Evolutionary conservation across 1,140 invertebrate species (phyloP).

Genomic region (Drosophila simulans): DNA sequence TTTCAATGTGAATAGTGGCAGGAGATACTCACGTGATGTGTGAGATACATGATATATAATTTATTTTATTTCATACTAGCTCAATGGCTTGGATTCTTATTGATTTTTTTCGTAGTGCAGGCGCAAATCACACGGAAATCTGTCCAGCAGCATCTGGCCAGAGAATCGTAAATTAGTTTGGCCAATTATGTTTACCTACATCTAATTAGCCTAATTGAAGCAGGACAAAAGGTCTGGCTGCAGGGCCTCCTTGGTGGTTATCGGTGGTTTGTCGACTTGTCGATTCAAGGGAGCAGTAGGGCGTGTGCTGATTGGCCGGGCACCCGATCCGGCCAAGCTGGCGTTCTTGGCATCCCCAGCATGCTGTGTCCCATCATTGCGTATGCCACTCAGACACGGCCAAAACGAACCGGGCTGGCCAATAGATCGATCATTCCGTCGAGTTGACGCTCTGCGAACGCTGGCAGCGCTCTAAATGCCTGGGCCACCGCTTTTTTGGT

Average conservation of each 20-base stretch:
- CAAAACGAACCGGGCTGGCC: conserved; percentile 17
- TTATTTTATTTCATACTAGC: no score
- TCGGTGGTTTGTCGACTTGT: not conserved
- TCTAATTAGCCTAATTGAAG: conserved; percentile 81
- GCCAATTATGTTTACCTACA: conserved; percentile 74
- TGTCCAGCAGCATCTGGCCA: conserved; percentile 16
- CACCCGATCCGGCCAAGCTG: not conserved
- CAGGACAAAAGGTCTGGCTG: conserved; percentile 57
- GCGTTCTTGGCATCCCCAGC: not conserved
- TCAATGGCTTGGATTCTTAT: not conserved
- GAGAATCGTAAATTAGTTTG: conserved; percentile 63
- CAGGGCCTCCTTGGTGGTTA: conserved; percentile 21
- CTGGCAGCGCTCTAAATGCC: conserved; percentile 25
- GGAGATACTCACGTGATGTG: no score
- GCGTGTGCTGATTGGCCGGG: conserved; percentile 30
- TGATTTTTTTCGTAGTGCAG: conserved; percentile 1
- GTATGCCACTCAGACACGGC: conserved; percentile 35
- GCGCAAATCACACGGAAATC: conserved; percentile 18
- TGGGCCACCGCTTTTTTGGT: conserved; percentile 29
- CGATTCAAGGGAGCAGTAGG: conserved; percentile 8
- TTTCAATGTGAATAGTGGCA: no score
- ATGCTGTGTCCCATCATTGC: conserved; percentile 26
- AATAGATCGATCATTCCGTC: conserved; percentile 40
- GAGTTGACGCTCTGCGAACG: not conserved
- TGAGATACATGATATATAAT: no score